Evolutionary conservation across 1,140 invertebrate species (phyloP), one percentile per base, ranked within the genome.

Genomic region (Pentalonia nigronervosa): DNA sequence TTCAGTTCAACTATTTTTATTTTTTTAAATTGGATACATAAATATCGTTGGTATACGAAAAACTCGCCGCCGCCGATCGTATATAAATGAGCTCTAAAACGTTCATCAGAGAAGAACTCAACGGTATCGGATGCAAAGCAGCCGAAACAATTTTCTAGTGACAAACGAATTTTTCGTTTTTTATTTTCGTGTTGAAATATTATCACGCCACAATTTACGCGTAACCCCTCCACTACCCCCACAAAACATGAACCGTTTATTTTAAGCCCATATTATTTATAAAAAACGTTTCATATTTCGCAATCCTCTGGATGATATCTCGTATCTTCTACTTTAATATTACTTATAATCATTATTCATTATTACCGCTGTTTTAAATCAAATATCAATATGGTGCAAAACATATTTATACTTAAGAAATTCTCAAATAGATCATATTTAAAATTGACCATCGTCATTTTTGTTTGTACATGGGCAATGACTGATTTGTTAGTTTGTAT

Each of bases 41-140:
- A 92, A 92, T 92, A 81, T 81, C 34, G 88, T 56, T 1, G 48
- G 34, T 34, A 56, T 6, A 48, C 9, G n/a, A 50, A 36, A 86
- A 25, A 86, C 45, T 36, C 7, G 48, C 21, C 8, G 1, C 9
- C 17, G 45, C 25, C 2, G 45, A 47, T 36, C 34, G 20, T 53
- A 89, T 53, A 41, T 36, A 53, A 89, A 53, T 41, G 45, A 20
- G 48, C 11, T 34, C 3, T 89, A 89, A 53, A 89, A 34, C 48
- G 48, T 89, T 56, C 17, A 89, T 89, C 87, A 89, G 48, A 89
- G n/a, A 53, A 89, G n/a, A 89, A 53, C 87, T 89, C 48, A n/a
- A 23, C 47, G 20, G 34, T 53, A 53, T 89, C 48, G 20, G 87
- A 87, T 87, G 84, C 8, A 89, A 36, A 53, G 53, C 34, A 87